These are phyloP conservation scores for Gallinago nigripennis DNA, from an alignment of 2,797 vertebrate genomes.

Conservation along the genomic window DNA sequence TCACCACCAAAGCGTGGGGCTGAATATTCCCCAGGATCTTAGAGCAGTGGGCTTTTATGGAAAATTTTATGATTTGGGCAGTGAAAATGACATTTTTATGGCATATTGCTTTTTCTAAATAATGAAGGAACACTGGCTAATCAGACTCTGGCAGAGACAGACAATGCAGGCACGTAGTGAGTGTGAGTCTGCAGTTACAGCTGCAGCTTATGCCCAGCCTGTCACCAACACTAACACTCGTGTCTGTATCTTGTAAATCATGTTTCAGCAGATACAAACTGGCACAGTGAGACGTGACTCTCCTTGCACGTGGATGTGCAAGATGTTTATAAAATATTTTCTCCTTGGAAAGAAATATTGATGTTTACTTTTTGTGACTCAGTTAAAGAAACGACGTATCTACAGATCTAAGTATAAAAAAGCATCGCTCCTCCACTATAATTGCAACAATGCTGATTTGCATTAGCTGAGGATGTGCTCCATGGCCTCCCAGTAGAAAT, in stretches of 20 bases:
- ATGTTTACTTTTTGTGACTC: not conserved
- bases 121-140: not conserved
- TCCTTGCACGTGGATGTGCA: not conserved
- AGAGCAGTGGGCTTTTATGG: not conserved
- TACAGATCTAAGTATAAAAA: not conserved
- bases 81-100: not conserved
- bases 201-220: not conserved
- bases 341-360: not conserved
- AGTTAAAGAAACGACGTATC: not conserved
- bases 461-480: not conserved
- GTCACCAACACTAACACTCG: not conserved
- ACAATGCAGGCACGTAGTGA: not conserved
- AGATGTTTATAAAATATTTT: not conserved
- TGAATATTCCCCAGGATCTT: not conserved
- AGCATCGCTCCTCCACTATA: not conserved
- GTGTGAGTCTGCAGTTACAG: not conserved
- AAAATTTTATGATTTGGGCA: constrained; percentile 5
- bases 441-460: not conserved
- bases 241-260: not conserved
- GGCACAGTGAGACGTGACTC: not conserved
- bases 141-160: not conserved
- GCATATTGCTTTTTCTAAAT: constrained; percentile 14
- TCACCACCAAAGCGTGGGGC: not conserved
- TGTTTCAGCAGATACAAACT: not conserved
- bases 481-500: not conserved